Base-by-base conservation (phyloP, 2,113 vertebrate genomes). In the Calidris pugnax region DNA sequence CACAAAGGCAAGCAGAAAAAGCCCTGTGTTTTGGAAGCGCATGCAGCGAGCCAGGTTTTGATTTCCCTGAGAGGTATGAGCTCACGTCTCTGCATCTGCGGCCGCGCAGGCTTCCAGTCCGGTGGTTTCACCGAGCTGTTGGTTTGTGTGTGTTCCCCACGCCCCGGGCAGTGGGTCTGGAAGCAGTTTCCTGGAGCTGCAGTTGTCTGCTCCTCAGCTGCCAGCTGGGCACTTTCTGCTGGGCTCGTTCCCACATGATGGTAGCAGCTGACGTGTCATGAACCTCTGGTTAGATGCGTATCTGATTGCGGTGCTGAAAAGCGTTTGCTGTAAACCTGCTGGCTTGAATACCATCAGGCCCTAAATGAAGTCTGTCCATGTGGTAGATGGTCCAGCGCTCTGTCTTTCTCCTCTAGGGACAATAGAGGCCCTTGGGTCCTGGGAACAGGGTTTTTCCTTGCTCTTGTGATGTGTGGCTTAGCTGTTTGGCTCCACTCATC, bases 51-150 rank as follows among this genome's bases (percentile, higher is more conserved):
- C 14, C 45, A 47, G 83, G 48, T 45, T 93, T 64, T 56, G 56
- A 56, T 90, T 85, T 97, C 69, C 45, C 43, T 4, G 4, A 62
- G 88, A 82, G 53, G 60, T 53, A n/a, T n/a, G 77, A 93, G 77
- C 83, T 95, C 73, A 55, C 0, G 0, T 84, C 76, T 92, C 23
- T 1, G 1, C 21, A 4, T 43, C 45, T 62, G 41, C 0, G 1
- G 85, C 66, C 0, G 0, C 35, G 57, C 30, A 7, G 62, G 78
- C 85, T 76, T 72, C 72, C 47, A 56, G 85, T 16, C 39, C 0
- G 0, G 47, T 63, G 77, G 33, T 80, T 90, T 76, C 0, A 0
- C 45, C 1, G 4, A 57, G 50, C 57, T 60, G 4, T 47, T 53
- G 32, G 72, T 83, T 12, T 67, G 56, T 45, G 75, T 82, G 79